These are phyloP conservation scores for Beaufortia kweichowensis DNA, from an alignment of 2,113 vertebrate species.

Conservation along the genomic window DNA sequence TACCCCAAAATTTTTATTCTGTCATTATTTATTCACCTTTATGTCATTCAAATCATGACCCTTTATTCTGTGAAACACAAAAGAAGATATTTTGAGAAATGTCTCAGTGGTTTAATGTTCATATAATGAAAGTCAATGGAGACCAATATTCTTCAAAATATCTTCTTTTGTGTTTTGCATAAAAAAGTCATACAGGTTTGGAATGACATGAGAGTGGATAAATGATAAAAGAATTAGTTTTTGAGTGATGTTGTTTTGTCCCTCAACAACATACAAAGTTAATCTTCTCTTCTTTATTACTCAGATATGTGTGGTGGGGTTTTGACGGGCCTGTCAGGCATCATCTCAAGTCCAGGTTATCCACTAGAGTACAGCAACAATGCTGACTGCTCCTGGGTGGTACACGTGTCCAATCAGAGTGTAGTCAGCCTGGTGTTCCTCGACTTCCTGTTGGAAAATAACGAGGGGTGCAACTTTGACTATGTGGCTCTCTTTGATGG, in stretches of 20 bases:
- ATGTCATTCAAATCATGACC: too few relatives aligned
- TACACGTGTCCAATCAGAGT: conserved; percentile 73
- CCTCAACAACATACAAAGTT: background rate
- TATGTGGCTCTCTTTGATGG: conserved; percentile 89
- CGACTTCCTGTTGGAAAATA: conserved; percentile 93
- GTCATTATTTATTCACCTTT: too few relatives aligned
- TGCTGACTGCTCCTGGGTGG: conserved; percentile 87
- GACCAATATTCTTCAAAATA: too few relatives aligned
- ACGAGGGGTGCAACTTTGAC: conserved; percentile 87
- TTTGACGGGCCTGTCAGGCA: conserved; percentile 86
- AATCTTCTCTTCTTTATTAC: background rate
- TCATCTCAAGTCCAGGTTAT: conserved; percentile 91
- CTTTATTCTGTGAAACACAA: too few relatives aligned
- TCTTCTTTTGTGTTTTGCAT: too few relatives aligned
- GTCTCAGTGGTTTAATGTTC: too few relatives aligned
- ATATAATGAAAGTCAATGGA: too few relatives aligned
- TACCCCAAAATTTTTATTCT: too few relatives aligned
- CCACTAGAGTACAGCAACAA: conserved; percentile 92
- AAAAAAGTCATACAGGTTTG: too few relatives aligned
- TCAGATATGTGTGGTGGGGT: conserved; percentile 90
- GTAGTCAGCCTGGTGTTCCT: conserved; percentile 84
- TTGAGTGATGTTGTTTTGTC: background rate
- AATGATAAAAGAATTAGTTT: too few relatives aligned
- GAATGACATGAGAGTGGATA: too few relatives aligned
- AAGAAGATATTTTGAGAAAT: too few relatives aligned